These are phyloP conservation scores for Apus apus DNA, from an alignment of 2,113 vertebrate species.

Conservation along the genomic window DNA sequence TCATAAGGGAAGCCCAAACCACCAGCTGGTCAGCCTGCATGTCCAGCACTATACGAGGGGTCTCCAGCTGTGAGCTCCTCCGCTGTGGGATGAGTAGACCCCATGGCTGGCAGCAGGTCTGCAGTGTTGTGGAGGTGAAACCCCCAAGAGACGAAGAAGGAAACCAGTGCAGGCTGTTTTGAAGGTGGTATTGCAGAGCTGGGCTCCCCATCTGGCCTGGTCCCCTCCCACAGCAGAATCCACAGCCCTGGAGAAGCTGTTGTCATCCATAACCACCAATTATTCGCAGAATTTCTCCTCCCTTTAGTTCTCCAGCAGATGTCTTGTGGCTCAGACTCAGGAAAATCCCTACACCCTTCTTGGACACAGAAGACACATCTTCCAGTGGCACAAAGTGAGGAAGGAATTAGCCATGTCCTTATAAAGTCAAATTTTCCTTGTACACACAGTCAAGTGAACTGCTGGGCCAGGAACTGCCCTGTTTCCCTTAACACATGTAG, in stretches of 20 bases:
- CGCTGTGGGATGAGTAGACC: neutral
- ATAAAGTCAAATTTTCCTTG: neutral
- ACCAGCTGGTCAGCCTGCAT: accelerated
- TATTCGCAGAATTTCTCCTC: neutral
- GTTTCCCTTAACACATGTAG: neutral
- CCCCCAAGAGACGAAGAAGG: accelerated
- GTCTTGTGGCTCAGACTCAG: slow-evolving; percentile 30
- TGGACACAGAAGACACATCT: neutral
- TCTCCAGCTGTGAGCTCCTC: neutral
- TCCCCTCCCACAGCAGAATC: neutral
- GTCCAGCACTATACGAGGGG: accelerated
- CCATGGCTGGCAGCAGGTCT: neutral
- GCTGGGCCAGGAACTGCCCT: neutral
- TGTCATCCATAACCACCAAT: neutral
- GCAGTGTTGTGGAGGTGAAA: neutral
- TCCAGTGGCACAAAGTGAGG: neutral
- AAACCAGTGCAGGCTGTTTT: neutral
- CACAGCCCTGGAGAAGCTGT: neutral
- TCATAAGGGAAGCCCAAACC: neutral
- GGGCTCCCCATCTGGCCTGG: neutral
- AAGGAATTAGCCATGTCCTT: slow-evolving; percentile 18
- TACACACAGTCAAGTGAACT: neutral
- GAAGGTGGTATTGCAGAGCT: neutral
- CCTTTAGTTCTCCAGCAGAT: slow-evolving; percentile 14
- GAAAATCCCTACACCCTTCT: slow-evolving; percentile 44